Evolutionary conservation across 1,140 invertebrate species (phyloP).

Genomic region (Macrobrachium rosenbergii): DNA sequence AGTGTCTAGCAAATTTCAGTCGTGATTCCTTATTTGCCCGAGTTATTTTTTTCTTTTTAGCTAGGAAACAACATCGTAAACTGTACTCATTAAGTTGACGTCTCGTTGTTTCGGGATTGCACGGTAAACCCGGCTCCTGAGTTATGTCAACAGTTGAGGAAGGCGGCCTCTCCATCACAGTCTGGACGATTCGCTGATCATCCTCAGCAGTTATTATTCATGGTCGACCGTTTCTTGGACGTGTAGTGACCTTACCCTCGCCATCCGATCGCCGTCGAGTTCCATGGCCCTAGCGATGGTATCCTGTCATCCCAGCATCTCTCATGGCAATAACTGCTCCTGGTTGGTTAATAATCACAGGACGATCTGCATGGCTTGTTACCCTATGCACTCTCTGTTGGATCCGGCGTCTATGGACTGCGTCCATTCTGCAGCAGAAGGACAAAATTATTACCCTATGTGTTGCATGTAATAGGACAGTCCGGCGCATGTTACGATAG

Average conservation of each 20-base stretch:
- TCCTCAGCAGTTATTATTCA: constrained; percentile 9
- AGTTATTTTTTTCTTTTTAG: constrained; percentile 14
- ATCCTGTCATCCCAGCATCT: constrained; percentile 15
- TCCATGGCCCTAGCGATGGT: constrained; percentile 1
- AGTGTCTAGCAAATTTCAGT: constrained; percentile 12
- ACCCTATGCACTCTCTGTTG: no score
- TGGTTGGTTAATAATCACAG: neutral
- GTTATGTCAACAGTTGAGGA: constrained; percentile 28
- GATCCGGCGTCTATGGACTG: no score
- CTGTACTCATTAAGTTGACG: constrained; percentile 5
- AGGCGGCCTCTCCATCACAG: constrained; percentile 14
- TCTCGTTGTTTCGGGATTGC: no score
- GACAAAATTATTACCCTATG: no score
- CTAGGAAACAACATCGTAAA: neutral
- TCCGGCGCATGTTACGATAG: no score
- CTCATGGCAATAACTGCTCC: neutral
- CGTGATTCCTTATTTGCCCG: constrained; percentile 11
- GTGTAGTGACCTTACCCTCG: neutral
- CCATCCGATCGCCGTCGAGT: neutral
- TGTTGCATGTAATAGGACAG: no score
- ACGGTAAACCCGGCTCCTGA: constrained; percentile 13
- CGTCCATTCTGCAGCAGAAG: no score
- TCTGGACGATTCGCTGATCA: constrained; percentile 28
- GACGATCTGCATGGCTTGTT: neutral
- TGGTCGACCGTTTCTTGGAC: constrained; percentile 29